Evolutionary conservation across 2,113 vertebrate genomes (phyloP), one percentile per base, ranked within the genome.

Genomic region (Peromyscus leucopus): DNA sequence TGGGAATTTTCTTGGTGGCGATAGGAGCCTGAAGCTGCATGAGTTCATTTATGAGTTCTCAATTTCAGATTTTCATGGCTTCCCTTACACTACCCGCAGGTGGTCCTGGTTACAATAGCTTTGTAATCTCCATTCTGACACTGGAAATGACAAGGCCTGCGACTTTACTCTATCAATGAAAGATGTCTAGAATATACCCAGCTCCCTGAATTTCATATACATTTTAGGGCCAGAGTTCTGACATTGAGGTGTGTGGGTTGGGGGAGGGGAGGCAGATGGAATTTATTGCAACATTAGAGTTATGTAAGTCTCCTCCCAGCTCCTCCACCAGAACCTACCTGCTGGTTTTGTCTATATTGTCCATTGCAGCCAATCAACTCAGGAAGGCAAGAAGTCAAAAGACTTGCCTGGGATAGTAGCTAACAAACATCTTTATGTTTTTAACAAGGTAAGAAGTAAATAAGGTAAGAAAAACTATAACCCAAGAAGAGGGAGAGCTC

Each of bases 341-440:
- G 55, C 83, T 76, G 59, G 10, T 85, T 93, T 96, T 89, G 24
- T 71, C 39, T 95, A 33, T 61, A 78, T 83, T 59, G 12, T 67
- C 17, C 55, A 31, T 33, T 71, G 17, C 24, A 80, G 83, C 63
- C 26, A 16, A 93, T 36, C 13, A 79, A 1, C 16, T 74, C 2
- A 39, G 89, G 24, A 94, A 95, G 7, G 13, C 96, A 78, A 13
- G 7, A 94, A 82, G 12, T 51, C 75, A 89, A 31, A 96, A 90
- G 33, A 80, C 48, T 75, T 90, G 33, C 39, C 63, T 92, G 10
- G 83, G 28, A 82, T 59, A 65, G 31, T 86, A 96, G 89, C 42
- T 79, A 65, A 92, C 80, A 96, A 97, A 85, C 4, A 61, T 46
- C 55, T 88, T 8, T 83, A 85, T 5, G 55, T 72, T 82, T 91